These are phyloP conservation scores for Enteromius mattozi DNA, from an alignment of 2,797 vertebrate species.

Conservation along the genomic window DNA sequence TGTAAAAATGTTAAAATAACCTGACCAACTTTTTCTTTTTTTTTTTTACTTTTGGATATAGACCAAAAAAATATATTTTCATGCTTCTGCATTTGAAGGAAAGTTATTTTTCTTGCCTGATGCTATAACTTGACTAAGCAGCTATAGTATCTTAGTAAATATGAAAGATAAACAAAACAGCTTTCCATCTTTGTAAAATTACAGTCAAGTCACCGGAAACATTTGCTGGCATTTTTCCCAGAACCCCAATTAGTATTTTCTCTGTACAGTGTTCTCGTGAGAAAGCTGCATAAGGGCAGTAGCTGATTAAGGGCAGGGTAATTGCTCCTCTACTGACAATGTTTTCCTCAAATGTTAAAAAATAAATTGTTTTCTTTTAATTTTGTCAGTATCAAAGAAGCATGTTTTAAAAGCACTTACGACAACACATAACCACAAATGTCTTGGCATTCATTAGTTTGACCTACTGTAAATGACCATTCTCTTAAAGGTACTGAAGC, in stretches of 20 bases:
- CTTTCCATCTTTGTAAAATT: conserved; percentile 18
- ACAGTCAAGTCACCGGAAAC: conserved; percentile 26
- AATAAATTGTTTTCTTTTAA: neutral
- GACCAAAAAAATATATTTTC: neutral
- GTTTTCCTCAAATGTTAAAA: conserved; percentile 7
- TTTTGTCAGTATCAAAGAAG: neutral
- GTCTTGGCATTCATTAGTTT: neutral
- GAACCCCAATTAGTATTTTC: conserved; percentile 36
- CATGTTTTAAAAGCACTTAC: neutral
- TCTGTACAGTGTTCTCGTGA: neutral
- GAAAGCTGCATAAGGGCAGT: neutral
- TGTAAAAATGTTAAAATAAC: neutral
- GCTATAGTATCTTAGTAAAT: neutral
- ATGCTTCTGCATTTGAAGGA: neutral
- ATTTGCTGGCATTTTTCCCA: conserved; percentile 41
- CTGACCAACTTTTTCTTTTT: neutral
- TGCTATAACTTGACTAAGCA: neutral
- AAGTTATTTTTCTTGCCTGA: neutral
- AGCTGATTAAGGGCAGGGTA: neutral
- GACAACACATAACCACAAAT: neutral
- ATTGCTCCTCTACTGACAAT: neutral
- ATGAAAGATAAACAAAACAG: conserved; percentile 7
- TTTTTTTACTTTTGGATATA: neutral
- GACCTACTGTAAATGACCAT: neutral
- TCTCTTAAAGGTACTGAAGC: neutral